Base-by-base conservation (phyloP, 2,888 invertebrate species). In the Alentia gelatinosa region DNA sequence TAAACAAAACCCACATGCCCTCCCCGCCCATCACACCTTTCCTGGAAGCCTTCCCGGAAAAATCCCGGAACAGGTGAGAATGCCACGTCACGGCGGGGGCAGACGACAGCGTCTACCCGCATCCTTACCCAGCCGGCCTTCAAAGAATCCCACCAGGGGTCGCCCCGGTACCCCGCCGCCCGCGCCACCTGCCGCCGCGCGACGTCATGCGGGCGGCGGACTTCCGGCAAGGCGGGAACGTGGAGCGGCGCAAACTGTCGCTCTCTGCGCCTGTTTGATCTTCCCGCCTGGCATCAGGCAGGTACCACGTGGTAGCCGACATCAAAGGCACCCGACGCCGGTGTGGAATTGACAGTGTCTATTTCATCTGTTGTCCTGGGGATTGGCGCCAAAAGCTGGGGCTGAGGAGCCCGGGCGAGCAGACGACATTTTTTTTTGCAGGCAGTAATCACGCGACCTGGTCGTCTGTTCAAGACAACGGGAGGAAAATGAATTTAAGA, bases 351-450 rank as follows among this genome's bases (percentile, higher is more conserved):
- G 79, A 79, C 79, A 79, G 79, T 9, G 79, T 35, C 79, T 79
- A 35, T 79, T 79, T 79, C 79, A 79, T 79, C 37, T 79, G 79
- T 79, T 79, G 79, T 79, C 79, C 1, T 39, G 79, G 79, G 79
- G 79, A 79, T 79, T 79, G 37, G 37, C 79, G 79, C 79, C 79
- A 35, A 79, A 79, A 79, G 79, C 37, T 12, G 79, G 79, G 30
- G 74, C 15, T 15, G 33, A 56, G 56, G 56, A 56, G 19, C 19
- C 56, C 23, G 19, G 30, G 12, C 26, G 30, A 79, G 79, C 79
- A 79, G 79, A 79, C 79, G 79, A 79, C 79, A 79, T n/a, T n/a
- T n/a, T n/a, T n/a, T n/a, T n/a, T n/a, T n/a, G n/a, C n/a, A 0
- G 19, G 37, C 39, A 39, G n/a, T 79, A 37, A 26, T 79, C 79